A percentile compares a stretch with the other conserved stretches of the same genome.
These are phyloP conservation scores for Merodon equestris DNA, from an alignment of 2,888 invertebrate species.

Conservation along the genomic window DNA sequence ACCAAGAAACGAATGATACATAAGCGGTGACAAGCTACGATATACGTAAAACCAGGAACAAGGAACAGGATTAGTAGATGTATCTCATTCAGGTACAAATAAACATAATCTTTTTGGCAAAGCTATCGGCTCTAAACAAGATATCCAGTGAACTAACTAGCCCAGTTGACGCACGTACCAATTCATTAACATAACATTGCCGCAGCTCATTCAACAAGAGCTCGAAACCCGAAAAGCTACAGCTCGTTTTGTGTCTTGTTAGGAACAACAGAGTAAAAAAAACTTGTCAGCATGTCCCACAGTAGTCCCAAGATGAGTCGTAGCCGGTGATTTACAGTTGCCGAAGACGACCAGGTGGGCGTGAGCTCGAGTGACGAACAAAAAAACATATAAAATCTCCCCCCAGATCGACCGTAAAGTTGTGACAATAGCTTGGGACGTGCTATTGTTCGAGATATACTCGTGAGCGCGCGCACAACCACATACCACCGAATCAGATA, in stretches of 20 bases:
- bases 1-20: no score
- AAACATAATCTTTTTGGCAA: no score
- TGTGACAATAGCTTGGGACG: conserved; percentile 16
- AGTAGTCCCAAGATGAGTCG: conserved; percentile 44
- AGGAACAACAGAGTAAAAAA: conserved; percentile 10
- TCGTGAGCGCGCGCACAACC: background rate
- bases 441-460: conserved; percentile 6
- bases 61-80: no score
- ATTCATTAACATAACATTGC: conserved; percentile 38
- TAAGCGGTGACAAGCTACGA: no score
- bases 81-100: no score
- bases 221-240: background rate
- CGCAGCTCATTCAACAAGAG: conserved; percentile 10
- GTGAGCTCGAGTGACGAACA: conserved; percentile 28
- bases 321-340: conserved; percentile 39
- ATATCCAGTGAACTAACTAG: no score
- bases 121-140: no score
- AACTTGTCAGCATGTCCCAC: conserved; percentile 44
- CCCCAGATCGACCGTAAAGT: background rate
- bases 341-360: conserved; percentile 33
- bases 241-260: background rate
- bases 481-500: conserved; percentile 7
- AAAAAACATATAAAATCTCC: conserved; percentile 1
- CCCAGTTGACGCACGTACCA: conserved; percentile 45
- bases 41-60: no score